Conservation (phyloP, 53 echinoderm and acorn worm species). For the Astropecten irregularis region DNA sequence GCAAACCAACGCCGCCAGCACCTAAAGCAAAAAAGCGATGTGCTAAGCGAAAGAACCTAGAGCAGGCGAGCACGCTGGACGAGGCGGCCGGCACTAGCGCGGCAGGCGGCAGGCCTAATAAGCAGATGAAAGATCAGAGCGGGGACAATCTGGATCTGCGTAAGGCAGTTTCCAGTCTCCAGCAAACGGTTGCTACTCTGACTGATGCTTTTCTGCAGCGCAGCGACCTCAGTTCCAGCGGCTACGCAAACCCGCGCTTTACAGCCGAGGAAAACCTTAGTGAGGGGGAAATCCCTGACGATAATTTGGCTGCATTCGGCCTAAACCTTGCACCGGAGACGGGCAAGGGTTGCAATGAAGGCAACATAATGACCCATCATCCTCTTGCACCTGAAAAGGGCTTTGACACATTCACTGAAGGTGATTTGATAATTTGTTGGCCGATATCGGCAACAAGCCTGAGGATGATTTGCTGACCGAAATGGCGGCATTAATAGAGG, state of each 20-base stretch:
- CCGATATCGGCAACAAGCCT: background rate
- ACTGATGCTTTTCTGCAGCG: background rate
- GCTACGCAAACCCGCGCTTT: too few relatives aligned
- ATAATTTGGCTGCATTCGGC: too few relatives aligned
- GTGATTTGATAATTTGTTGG: background rate
- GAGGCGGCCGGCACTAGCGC: background rate
- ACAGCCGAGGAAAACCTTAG: too few relatives aligned
- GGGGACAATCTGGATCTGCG: too few relatives aligned
- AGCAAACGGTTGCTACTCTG: constrained; percentile 1
- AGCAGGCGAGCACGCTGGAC: background rate
- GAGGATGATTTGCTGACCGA: background rate
- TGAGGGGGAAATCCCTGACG: too few relatives aligned
- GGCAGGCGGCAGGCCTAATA: background rate
- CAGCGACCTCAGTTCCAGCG: too few relatives aligned
- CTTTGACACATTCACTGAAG: background rate
- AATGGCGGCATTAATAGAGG: background rate
- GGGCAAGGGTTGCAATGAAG: background rate
- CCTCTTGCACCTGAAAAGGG: background rate
- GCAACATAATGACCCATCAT: background rate
- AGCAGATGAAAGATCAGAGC: background rate
- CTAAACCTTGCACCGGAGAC: background rate
- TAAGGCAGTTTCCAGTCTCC: too few relatives aligned
- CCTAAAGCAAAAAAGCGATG: background rate
- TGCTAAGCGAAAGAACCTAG: background rate
- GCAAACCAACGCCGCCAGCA: background rate